These are phyloP conservation scores for Schizopygopsis malacanthus DNA, from an alignment of 2,797 vertebrate genomes.

Conservation along the genomic window DNA sequence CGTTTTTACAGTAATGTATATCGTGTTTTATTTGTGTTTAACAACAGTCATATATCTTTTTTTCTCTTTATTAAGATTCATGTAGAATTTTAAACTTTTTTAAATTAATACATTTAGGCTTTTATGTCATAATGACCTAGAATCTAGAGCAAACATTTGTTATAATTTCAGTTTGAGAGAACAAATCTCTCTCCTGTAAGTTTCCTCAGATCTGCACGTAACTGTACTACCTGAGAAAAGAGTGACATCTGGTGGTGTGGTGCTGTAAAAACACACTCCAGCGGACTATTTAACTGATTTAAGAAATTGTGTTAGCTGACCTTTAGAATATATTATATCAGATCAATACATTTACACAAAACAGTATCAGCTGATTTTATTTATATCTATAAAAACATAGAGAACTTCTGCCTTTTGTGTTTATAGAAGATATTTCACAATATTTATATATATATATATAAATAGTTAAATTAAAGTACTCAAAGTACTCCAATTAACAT, in stretches of 20 bases:
- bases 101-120: too few species aligned
- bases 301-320: background rate
- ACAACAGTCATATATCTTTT: background rate
- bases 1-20: background rate
- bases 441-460: background rate
- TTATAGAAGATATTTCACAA: background rate
- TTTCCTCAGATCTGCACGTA: background rate
- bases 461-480: background rate
- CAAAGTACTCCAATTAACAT: background rate
- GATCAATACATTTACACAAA: background rate
- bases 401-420: background rate
- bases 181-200: background rate
- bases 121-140: background rate
- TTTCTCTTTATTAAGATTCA: background rate
- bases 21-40: background rate
- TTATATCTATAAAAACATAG: background rate
- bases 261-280: background rate
- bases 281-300: background rate
- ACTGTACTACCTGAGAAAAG: background rate
- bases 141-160: background rate
- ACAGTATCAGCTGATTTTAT: background rate
- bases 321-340: background rate
- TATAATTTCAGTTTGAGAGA: background rate
- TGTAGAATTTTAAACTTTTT: background rate
- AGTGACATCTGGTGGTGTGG: slow-evolving; percentile 48